phyloP scores from a whole-genome alignment of 2,113 vertebrate genomes.

The Tragulus kanchil region DNA sequence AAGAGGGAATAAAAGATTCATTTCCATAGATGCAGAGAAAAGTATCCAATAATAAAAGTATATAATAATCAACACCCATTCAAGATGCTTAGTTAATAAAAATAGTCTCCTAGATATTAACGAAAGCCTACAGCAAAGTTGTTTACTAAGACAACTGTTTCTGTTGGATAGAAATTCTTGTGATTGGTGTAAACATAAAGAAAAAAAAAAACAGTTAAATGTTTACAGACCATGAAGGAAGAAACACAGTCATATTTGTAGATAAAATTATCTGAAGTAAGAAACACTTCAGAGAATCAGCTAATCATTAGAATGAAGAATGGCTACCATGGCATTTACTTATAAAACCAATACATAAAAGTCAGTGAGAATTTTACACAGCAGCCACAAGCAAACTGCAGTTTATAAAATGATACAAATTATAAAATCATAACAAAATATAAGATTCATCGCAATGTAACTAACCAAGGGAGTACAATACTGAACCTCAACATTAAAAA shows the following conservation, averaged over 20 bases:
- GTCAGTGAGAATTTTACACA: not conserved
- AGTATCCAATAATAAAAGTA: not conserved
- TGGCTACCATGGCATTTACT: not conserved
- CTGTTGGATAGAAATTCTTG: slow-evolving; percentile 8
- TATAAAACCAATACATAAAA: not conserved
- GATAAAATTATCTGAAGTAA: not conserved
- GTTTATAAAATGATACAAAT: not conserved
- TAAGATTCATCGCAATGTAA: not conserved
- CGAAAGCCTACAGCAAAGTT: not conserved
- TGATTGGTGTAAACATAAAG: rapidly evolving
- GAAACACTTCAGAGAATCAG: not conserved
- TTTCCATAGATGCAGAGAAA: not conserved
- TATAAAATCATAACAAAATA: not conserved
- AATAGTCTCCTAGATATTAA: not conserved
- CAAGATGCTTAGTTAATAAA: not conserved
- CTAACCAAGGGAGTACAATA: not conserved
- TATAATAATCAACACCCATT: not conserved
- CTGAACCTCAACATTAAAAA: not conserved
- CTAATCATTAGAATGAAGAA: not conserved
- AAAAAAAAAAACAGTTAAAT: not conserved
- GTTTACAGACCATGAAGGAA: not conserved
- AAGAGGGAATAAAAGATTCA: not conserved
- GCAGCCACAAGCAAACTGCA: not conserved
- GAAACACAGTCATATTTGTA: not conserved
- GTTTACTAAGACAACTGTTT: not conserved